These are phyloP conservation scores for Eustalomyia histrio DNA, from an alignment of 2,888 invertebrate genomes.

Conservation along the genomic window DNA sequence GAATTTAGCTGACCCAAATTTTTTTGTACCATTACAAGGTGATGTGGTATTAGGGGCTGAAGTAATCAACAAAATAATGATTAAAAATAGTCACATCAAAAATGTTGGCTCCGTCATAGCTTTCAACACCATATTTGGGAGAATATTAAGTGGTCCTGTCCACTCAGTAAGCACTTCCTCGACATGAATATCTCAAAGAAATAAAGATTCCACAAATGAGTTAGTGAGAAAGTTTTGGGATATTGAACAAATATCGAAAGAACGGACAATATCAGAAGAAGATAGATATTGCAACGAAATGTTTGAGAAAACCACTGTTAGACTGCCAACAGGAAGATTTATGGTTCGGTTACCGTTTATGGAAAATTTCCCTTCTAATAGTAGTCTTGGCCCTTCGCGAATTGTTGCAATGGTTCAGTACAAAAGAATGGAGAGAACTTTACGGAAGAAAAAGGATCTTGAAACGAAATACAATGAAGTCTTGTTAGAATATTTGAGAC, in stretches of 20 bases:
- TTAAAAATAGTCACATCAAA: no score
- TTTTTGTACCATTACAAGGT: no score
- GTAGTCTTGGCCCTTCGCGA: background rate
- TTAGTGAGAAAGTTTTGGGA: slow-evolving; percentile 19
- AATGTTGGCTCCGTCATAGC: no score
- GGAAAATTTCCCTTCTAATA: background rate
- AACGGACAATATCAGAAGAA: background rate
- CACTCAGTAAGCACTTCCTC: background rate
- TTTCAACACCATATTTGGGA: no score
- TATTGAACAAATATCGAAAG: background rate
- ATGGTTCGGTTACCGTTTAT: slow-evolving; percentile 15
- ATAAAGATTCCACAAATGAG: background rate
- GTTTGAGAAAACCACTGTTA: background rate
- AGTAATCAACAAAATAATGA: background rate
- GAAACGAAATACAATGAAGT: background rate
- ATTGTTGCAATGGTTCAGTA: slow-evolving; percentile 1
- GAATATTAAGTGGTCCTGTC: background rate
- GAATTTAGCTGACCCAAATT: no score
- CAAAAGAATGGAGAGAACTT: background rate
- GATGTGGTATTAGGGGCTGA: background rate
- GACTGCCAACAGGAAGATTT: background rate
- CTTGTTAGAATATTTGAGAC: background rate
- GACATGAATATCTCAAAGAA: background rate
- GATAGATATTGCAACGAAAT: slow-evolving; percentile 9
- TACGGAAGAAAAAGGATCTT: background rate